Evolutionary conservation across 2,113 vertebrate species (phyloP), one percentile per base, ranked within the genome.

Genomic region (Lycocorax pyrrhopterus): DNA sequence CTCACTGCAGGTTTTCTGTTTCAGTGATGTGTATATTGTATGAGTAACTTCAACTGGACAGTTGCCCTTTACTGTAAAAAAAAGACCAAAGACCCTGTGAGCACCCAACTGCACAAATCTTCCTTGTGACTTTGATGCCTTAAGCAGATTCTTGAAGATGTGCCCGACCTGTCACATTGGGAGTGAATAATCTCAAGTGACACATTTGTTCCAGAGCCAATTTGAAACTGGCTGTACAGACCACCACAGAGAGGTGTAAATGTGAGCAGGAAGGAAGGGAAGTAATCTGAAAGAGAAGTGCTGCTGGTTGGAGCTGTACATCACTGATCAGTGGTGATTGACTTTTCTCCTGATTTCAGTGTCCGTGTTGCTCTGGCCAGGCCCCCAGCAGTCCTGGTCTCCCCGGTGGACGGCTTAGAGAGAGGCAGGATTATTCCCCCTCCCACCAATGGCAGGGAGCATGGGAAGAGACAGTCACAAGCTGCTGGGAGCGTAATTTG

Each of bases 401-500:
- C 35, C 12, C 17, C 3, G 2, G 12, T 0, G 1, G 46, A 21
- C 35, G 75, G 51, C 72, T 92, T 4, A 5, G 72, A 43, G 43
- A 49, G 56, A 46, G 43, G 10, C 2, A 10, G 79, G 71, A 62
- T 76, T 7, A 62, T 60, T 58, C 8, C 41, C 2, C 6, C 11
- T 90, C 64, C 77, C 66, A 22, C 20, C 0, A 2, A 13, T 59
- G 0, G 0, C 26, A 18, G 43, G 67, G 58, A 71, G 27, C n/a
- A 12, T 13, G 25, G 63, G 27, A 51, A 90, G 35, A 30, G 41
- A 68, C 35, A 39, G 53, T 22, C 12, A 3, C 25, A 35, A 55
- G 79, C 39, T 47, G 29, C 67, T 62, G 74, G 51, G 53, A 84
- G 39, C 0, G 0, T 56, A 47, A 46, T 92, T 81, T 89, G 43